Base-by-base conservation (phyloP, 2,113 vertebrate genomes). In the Eudyptes chrysolophus region DNA sequence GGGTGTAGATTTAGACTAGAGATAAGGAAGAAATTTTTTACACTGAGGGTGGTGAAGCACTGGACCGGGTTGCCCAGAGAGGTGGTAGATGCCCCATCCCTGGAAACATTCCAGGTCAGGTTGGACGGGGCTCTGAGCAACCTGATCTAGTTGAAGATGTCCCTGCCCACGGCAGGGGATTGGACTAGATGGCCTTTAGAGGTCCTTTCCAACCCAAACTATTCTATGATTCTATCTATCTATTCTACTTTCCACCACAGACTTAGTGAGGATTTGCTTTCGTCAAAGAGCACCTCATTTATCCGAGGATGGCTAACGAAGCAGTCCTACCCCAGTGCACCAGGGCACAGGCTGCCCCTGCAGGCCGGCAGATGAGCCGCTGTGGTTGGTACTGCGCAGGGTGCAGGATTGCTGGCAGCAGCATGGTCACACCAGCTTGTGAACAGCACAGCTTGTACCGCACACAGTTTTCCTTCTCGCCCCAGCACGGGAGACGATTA, bases 311-410 rank as follows among this genome's bases (percentile, higher is more conserved):
- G 19, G 32, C 36, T 64, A 64, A 57, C 0, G 6, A 54, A 62
- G 49, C 32, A 10, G 32, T 76, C 36, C 62, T 26, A 11, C 58
- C 19, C 26, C 42, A 27, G 36, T 9, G 40, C 26, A 16, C 49
- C 12, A 3, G 81, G 72, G n/a, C n/a, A 36, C 36, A 36, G 25
- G 64, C 62, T 64, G 42, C 20, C 24, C n/a, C 77, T 42, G 68
- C 48, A 34, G 30, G 30, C 42, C 0, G 0, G 25, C 52, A 44
- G 16, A 17, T 0, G 2, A 62, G 42, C 4, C 0, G 2, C 55
- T 62, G 69, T 0, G 0, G 54, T 16, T 16, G 42, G 36, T 36
- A 19, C 24, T 15, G 18, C 7, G 32, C 57, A 58, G 29, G 49
- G 42, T 4, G 1, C 40, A 57, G 54, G 34, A 29, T 2, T 16